A percentile compares a stretch with the other conserved stretches of the same genome.
Conservation (phyloP, 2,888 invertebrate genomes). For the Acleris laterana region DNA sequence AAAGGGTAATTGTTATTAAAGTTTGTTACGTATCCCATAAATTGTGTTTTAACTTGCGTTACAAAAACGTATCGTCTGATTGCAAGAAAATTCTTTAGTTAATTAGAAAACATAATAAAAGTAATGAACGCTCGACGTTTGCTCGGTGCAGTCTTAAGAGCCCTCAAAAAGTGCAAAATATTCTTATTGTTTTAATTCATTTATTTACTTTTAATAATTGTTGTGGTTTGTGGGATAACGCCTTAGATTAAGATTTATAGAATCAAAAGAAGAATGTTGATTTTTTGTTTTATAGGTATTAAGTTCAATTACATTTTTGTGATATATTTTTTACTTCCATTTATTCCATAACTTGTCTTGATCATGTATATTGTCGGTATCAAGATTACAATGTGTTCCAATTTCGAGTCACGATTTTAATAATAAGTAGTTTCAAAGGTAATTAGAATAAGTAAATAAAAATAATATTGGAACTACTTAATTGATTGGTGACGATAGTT, state of each 20-base stretch:
- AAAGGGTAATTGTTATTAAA: no score
- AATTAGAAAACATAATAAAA: no score
- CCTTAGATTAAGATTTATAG: no score
- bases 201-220: slow-evolving; percentile 12
- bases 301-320: slow-evolving; percentile 21
- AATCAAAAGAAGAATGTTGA: background rate
- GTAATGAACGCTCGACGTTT: no score
- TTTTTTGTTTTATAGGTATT: slow-evolving; percentile 11
- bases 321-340: slow-evolving; percentile 30
- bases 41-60: no score
- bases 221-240: slow-evolving; percentile 10
- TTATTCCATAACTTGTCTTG: slow-evolving; percentile 11
- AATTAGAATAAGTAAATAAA: background rate
- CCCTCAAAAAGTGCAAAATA: slow-evolving; percentile 17
- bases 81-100: no score
- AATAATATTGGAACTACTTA: no score
- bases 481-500: no score
- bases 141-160: no score
- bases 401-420: slow-evolving; percentile 16
- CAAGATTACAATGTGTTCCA: slow-evolving; percentile 18
- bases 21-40: no score
- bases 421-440: slow-evolving; percentile 10
- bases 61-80: no score
- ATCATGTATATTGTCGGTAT: slow-evolving; percentile 7
- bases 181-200: slow-evolving; percentile 3